A percentile compares a stretch with the other conserved stretches of the same genome.
phyloP scores from a whole-genome alignment of 2,113 vertebrate species.

The Oreochromis niloticus region DNA sequence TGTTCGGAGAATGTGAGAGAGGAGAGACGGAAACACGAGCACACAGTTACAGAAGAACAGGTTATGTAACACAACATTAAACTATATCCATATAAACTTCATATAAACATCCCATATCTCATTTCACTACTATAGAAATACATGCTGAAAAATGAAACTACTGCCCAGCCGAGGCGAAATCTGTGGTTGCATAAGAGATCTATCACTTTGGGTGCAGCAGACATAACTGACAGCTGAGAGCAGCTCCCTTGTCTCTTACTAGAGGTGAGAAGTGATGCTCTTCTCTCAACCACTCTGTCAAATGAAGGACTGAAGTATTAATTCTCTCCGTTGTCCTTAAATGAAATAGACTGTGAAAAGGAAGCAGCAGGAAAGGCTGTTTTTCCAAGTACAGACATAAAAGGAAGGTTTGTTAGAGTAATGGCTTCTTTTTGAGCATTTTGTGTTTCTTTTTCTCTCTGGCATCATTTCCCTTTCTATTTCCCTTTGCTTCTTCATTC shows the following conservation, averaged over 20 bases:
- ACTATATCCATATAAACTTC: background rate
- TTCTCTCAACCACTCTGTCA: background rate
- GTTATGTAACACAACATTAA: background rate
- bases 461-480: background rate
- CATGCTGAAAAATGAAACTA: background rate
- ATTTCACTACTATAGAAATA: background rate
- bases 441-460: background rate
- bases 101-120: background rate
- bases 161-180: background rate
- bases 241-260: background rate
- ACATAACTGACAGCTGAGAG: slow-evolving; percentile 7
- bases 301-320: background rate
- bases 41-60: background rate
- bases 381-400: background rate
- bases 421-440: background rate
- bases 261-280: slow-evolving; percentile 18
- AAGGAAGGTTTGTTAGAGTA: background rate
- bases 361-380: background rate
- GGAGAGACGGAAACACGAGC: background rate
- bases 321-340: background rate
- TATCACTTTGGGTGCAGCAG: background rate
- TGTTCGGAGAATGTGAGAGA: background rate
- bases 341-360: background rate
- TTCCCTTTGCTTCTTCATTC: background rate
- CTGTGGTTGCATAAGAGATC: background rate